phyloP scores from a whole-genome alignment of 2,888 invertebrate species.

The Lasioglossum zephyrum region DNA sequence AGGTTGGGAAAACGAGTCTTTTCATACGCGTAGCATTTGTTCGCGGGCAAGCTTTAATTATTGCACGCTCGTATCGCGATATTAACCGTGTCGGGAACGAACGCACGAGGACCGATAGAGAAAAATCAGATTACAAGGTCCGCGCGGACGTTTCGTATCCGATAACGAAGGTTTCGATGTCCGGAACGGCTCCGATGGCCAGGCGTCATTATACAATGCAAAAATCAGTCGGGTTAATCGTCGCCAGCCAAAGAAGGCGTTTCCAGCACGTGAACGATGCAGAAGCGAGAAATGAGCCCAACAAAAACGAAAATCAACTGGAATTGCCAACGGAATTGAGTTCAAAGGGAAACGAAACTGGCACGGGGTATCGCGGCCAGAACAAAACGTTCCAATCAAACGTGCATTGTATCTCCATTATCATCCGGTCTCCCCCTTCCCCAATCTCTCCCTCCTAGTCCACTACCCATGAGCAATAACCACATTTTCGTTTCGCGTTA shows the following conservation, averaged over 20 bases:
- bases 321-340: slow-evolving; percentile 22
- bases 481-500: slow-evolving; percentile 45
- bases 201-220: neutral
- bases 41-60: neutral
- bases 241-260: neutral
- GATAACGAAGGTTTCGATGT: neutral
- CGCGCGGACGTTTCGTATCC: neutral
- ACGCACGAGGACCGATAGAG: neutral
- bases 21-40: neutral
- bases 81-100: neutral
- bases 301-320: slow-evolving; percentile 27
- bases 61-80: neutral
- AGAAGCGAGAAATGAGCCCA: neutral
- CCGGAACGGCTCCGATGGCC: neutral
- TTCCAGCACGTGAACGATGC: neutral
- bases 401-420: slow-evolving; percentile 50
- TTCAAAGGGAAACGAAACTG: slow-evolving; percentile 34
- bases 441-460: neutral
- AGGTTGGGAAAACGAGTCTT: neutral
- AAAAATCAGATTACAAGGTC: neutral
- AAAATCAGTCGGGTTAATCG: slow-evolving; percentile 4
- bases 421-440: neutral
- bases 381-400: slow-evolving; percentile 51
- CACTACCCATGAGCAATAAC: neutral
- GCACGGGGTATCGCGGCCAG: slow-evolving; percentile 8